Percentiles rank a stretch among this genome's conserved stretches.
phyloP scores from a whole-genome alignment of 2,113 vertebrate species.

The Plectropomus leopardus region DNA sequence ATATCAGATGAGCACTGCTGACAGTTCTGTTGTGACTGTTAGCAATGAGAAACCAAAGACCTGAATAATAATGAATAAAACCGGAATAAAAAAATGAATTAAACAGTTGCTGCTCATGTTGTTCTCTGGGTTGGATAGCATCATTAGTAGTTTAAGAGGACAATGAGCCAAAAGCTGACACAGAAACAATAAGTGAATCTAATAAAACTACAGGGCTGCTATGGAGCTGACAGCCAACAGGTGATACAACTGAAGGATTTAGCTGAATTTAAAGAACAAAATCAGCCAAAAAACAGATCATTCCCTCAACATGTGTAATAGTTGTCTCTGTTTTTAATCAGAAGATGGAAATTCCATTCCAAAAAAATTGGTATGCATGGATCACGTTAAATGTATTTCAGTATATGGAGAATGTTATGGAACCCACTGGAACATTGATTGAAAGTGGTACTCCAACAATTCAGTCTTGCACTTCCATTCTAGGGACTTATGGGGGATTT shows the following conservation, averaged over 20 bases:
- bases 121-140: slow-evolving; percentile 5
- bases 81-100: slow-evolving; percentile 8
- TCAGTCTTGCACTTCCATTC: too few relatives aligned
- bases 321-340: not conserved
- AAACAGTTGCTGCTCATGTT: slow-evolving; percentile 3
- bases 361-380: not conserved
- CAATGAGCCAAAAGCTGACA: not conserved
- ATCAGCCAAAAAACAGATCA: not conserved
- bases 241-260: not conserved
- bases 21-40: slow-evolving; percentile 49
- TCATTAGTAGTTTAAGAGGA: not conserved
- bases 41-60: slow-evolving; percentile 34
- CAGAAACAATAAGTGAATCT: not conserved
- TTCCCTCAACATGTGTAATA: not conserved
- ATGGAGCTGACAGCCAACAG: not conserved
- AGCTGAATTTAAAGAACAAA: not conserved
- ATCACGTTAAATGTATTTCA: not conserved
- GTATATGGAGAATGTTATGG: not conserved
- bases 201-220: not conserved
- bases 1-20: slow-evolving; percentile 53
- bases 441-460: too few relatives aligned
- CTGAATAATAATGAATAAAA: slow-evolving; percentile 35
- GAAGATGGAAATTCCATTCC: not conserved
- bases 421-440: not conserved
- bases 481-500: too few relatives aligned